Percentiles rank a stretch among this genome's conserved stretches.
Evolutionary conservation across 2,888 invertebrate species (phyloP).

Genomic region (Prenolepis imparis): DNA sequence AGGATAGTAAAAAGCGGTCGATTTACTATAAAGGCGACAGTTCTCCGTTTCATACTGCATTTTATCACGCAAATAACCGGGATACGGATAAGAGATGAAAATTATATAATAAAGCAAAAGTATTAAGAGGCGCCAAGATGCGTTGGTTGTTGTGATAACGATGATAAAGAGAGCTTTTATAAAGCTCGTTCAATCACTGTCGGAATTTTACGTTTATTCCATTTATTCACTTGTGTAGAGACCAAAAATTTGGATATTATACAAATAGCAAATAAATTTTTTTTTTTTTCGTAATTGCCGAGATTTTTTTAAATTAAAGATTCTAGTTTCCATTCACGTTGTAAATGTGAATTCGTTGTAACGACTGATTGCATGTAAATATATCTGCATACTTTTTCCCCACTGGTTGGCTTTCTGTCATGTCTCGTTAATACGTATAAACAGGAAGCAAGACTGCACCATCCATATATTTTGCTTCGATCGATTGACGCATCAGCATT

Average conservation of each 20-base stretch:
- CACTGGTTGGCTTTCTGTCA: neutral
- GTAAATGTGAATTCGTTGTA: conserved; percentile 9
- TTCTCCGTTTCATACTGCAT: conserved; percentile 56
- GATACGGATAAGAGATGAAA: conserved; percentile 30
- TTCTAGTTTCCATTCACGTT: neutral
- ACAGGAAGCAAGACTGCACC: neutral
- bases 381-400: neutral
- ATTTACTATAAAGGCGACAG: conserved; percentile 52
- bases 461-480: neutral
- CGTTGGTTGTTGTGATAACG: neutral
- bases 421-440: neutral
- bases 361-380: neutral
- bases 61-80: conserved; percentile 31
- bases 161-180: conserved; percentile 6
- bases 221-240: neutral
- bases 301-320: conserved; percentile 9
- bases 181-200: neutral
- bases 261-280: conserved; percentile 4
- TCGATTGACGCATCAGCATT: neutral
- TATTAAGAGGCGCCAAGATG: neutral
- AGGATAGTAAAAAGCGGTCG: conserved; percentile 62
- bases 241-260: neutral
- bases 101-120: conserved; percentile 16
- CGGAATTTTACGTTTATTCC: neutral
- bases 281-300: neutral